Evolutionary conservation across 2,888 invertebrate species (phyloP), one percentile per base, ranked within the genome.

Genomic region (Zygothrica quintamaculata): DNA sequence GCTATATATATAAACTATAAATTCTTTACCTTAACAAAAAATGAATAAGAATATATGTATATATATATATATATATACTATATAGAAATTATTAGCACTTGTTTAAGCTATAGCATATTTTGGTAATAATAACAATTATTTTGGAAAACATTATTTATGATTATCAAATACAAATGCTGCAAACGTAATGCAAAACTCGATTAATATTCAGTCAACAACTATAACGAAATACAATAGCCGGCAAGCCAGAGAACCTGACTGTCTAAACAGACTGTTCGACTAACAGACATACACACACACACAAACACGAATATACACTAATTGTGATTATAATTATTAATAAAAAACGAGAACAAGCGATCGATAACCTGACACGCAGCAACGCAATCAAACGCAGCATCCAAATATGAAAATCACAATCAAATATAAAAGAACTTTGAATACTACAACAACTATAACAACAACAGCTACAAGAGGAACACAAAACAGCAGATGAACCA

Each of bases 371-470:
- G 29, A 29, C 26, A 26, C 26, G 26, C 26, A 8, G 15, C 52
- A 29, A 47, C 53, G 43, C 55, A 56, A 52, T 12, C 44, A 65
- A 65, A 52, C 68, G 71, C 68, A 69, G 51, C 67, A 43, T 68
- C 67, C 66, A 65, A 65, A 44, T 62, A 60, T 64, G 51, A 67
- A 56, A 47, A n/a, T n/a, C n/a, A n/a, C n/a, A n/a, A n/a, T n/a
- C n/a, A 52, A 37, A 15, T 58, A 72, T 66, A 68, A 74, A 74
- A 87, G 87, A 87, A 82, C 84, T 80, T 80, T 65, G n/a, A n/a
- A n/a, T n/a, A n/a, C n/a, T n/a, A n/a, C n/a, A n/a, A n/a, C n/a
- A n/a, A n/a, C n/a, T n/a, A n/a, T n/a, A n/a, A n/a, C n/a, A n/a
- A n/a, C n/a, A n/a, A n/a, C n/a, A n/a, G n/a, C n/a, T n/a, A n/a